Conservation (phyloP, 2,113 vertebrate genomes). For the Siniperca chuatsi region DNA sequence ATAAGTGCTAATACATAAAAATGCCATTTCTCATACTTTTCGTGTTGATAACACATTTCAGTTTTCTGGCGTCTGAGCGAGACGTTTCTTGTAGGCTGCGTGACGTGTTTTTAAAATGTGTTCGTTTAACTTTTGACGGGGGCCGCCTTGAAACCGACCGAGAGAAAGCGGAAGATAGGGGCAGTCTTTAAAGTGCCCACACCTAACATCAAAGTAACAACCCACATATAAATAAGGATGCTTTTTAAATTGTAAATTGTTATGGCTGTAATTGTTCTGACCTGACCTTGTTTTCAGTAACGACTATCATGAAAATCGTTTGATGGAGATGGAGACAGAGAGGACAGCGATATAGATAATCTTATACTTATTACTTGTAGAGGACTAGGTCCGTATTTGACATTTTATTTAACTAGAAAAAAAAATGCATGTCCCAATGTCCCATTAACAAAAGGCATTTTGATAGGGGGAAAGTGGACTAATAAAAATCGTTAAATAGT, state of each 20-base stretch:
- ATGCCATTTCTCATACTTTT: not conserved
- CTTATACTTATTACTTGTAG: too few relatives aligned
- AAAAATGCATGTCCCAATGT: not conserved
- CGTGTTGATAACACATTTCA: too few relatives aligned
- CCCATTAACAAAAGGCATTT: not conserved
- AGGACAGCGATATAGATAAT: not conserved
- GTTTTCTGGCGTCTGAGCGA: not conserved
- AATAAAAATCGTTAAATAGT: not conserved
- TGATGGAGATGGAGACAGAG: too few relatives aligned
- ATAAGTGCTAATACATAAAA: not conserved
- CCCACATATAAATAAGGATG: not conserved
- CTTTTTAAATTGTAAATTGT: not conserved
- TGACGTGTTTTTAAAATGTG: not conserved
- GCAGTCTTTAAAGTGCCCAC: conserved; percentile 72
- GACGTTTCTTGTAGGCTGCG: not conserved
- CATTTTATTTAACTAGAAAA: not conserved
- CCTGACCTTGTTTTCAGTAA: too few relatives aligned
- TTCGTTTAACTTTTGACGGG: not conserved
- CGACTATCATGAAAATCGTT: too few relatives aligned
- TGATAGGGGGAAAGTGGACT: not conserved
- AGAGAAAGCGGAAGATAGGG: conserved; percentile 67
- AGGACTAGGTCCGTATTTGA: too few relatives aligned
- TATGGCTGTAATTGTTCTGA: not conserved
- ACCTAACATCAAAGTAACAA: not conserved
- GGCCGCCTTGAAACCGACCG: conserved; percentile 79